These are phyloP conservation scores for Coenonympha glycerion DNA, from an alignment of 2,888 invertebrate species.

Conservation along the genomic window DNA sequence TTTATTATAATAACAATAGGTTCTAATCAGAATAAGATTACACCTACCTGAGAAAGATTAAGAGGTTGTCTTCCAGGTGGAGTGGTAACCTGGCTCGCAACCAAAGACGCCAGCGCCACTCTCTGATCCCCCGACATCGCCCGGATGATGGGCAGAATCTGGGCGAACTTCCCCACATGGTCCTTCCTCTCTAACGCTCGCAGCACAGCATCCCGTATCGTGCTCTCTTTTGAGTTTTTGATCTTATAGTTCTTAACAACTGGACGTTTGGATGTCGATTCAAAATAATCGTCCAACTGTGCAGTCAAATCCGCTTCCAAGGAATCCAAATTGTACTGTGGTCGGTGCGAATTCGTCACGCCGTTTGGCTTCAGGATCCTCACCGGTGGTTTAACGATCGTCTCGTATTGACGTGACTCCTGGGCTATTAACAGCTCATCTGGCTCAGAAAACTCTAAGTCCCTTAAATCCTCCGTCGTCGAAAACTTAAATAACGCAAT, in stretches of 20 bases:
- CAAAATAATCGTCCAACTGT: slow-evolving; percentile 42
- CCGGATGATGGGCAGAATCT: slow-evolving; percentile 79
- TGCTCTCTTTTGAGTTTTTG: slow-evolving; percentile 57
- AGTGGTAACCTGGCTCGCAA: slow-evolving; percentile 77
- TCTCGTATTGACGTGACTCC: slow-evolving; percentile 61
- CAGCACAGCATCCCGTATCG: slow-evolving; percentile 71
- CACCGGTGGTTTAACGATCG: slow-evolving; percentile 54
- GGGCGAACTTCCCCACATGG: slow-evolving; percentile 76
- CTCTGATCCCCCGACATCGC: slow-evolving; percentile 79
- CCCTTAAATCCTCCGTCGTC: slow-evolving; percentile 43
- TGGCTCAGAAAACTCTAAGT: slow-evolving; percentile 53
- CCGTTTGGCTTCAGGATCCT: slow-evolving; percentile 52
- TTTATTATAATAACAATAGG: no score
- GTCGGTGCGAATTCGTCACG: slow-evolving; percentile 65
- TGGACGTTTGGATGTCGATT: slow-evolving; percentile 40
- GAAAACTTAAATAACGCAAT: slow-evolving; percentile 31
- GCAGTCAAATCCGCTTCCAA: slow-evolving; percentile 46
- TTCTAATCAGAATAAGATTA: no score
- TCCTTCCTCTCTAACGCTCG: slow-evolving; percentile 76
- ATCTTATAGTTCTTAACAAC: slow-evolving; percentile 50
- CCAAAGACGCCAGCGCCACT: slow-evolving; percentile 77
- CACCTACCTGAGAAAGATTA: slow-evolving; percentile 77
- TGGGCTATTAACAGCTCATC: slow-evolving; percentile 67
- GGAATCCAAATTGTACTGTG: slow-evolving; percentile 66
- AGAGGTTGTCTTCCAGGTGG: slow-evolving; percentile 70